phyloP scores from a whole-genome alignment of 2,113 vertebrate genomes.

The Microtus richardsoni region DNA sequence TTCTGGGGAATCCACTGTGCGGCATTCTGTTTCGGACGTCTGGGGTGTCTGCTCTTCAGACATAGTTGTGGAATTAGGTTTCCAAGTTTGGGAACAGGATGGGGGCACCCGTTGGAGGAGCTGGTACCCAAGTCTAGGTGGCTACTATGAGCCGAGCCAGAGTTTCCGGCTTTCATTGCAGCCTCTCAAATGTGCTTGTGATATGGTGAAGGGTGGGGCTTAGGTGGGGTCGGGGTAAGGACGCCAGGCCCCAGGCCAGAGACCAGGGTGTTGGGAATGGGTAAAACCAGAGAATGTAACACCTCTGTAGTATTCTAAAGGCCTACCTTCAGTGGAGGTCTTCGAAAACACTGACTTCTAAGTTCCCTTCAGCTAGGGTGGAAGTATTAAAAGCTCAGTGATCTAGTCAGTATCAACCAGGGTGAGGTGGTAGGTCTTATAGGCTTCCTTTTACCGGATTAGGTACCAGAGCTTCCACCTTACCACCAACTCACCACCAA shows the following conservation, averaged over 20 bases:
- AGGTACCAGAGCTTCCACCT: not conserved
- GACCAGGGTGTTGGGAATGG: not conserved
- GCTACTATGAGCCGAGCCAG: not conserved
- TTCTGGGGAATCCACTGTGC: not conserved
- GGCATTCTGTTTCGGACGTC: not conserved
- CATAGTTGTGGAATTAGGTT: not conserved
- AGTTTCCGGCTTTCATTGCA: not conserved
- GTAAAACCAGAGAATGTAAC: not conserved
- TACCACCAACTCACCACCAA: not conserved
- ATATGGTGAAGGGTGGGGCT: not conserved
- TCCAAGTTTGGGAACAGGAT: not conserved
- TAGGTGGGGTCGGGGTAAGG: not conserved
- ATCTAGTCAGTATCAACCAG: not conserved
- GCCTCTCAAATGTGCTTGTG: not conserved
- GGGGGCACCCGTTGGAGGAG: not conserved
- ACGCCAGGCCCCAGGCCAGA: not conserved
- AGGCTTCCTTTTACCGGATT: not conserved
- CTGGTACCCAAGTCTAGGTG: not conserved
- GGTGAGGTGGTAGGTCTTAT: not conserved
- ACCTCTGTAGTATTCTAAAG: not conserved
- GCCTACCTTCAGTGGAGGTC: not conserved
- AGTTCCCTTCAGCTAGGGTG: not conserved
- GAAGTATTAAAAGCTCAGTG: not conserved
- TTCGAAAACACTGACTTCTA: not conserved
- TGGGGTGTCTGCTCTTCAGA: not conserved